Conservation (phyloP, 2,113 vertebrate genomes). For the Perca fluviatilis region DNA sequence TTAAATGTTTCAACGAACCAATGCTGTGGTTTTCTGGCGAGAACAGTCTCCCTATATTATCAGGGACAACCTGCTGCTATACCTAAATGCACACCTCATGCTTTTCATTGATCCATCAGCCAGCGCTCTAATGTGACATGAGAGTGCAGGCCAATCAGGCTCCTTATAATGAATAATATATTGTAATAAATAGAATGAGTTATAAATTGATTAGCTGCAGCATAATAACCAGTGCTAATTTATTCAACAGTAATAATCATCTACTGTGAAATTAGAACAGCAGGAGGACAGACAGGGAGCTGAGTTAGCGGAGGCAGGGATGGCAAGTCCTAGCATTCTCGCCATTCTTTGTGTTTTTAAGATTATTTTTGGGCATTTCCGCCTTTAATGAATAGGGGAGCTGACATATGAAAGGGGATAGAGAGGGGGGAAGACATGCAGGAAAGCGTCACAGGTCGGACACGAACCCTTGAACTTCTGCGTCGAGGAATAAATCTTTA, state of each 20-base stretch:
- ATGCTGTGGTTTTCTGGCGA: too few species aligned
- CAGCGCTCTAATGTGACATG: background rate
- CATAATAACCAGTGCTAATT: slow-evolving; percentile 21
- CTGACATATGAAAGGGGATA: too few species aligned
- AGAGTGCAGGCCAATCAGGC: background rate
- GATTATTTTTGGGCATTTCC: too few species aligned
- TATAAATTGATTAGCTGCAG: slow-evolving; percentile 4
- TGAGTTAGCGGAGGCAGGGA: background rate
- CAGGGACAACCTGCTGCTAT: too few species aligned
- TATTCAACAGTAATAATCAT: slow-evolving; percentile 43
- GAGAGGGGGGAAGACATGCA: too few species aligned
- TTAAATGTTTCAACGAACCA: too few species aligned
- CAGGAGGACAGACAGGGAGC: background rate
- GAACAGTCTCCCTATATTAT: too few species aligned
- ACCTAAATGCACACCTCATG: background rate
- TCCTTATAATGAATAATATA: background rate
- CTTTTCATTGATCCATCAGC: background rate
- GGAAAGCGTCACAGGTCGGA: too few species aligned
- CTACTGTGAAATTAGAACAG: slow-evolving; percentile 45
- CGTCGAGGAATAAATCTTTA: too few species aligned
- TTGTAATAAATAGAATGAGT: slow-evolving; percentile 4
- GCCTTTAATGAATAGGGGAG: too few species aligned
- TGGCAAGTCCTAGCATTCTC: background rate
- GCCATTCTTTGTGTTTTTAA: background rate
- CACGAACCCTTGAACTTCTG: too few species aligned